phyloP scores from a whole-genome alignment of 2,888 invertebrate genomes.

The Pilophorus perplexus region DNA sequence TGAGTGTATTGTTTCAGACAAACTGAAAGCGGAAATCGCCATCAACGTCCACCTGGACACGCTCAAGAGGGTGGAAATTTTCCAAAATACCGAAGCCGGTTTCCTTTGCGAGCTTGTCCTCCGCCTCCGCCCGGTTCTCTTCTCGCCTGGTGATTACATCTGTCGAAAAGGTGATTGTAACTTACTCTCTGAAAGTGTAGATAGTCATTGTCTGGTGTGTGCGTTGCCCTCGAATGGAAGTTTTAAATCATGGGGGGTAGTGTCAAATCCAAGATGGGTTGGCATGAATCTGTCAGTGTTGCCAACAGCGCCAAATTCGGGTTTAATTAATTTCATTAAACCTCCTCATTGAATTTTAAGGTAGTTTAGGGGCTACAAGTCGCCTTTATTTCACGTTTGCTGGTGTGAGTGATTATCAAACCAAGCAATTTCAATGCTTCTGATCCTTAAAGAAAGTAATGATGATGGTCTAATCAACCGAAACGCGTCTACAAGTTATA shows the following conservation, averaged over 20 bases:
- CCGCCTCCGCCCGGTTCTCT: constrained; percentile 88
- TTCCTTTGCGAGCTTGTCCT: constrained; percentile 96
- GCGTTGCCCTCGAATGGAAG: not conserved
- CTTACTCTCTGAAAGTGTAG: not conserved
- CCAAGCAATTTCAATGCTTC: too few relatives aligned
- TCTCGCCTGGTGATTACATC: constrained; percentile 98
- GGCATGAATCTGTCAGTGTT: too few relatives aligned
- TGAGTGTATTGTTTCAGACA: constrained; percentile 69
- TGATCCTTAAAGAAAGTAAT: too few relatives aligned
- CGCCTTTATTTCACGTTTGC: too few relatives aligned
- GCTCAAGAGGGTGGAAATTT: constrained; percentile 95
- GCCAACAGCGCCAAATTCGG: too few relatives aligned
- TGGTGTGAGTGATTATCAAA: too few relatives aligned
- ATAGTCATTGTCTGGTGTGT: not conserved
- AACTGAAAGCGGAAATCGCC: constrained; percentile 97
- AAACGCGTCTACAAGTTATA: too few relatives aligned
- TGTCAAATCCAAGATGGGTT: too few relatives aligned
- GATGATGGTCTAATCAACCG: too few relatives aligned
- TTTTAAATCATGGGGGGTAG: not conserved
- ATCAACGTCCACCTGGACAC: constrained; percentile 99
- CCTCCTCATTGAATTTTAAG: too few relatives aligned
- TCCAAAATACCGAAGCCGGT: constrained; percentile 98
- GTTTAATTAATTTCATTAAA: too few relatives aligned
- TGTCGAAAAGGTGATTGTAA: constrained; percentile 85
- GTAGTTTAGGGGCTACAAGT: too few relatives aligned